Base-by-base conservation (phyloP, 2,888 invertebrate species). In the Rhagonycha lutea region DNA sequence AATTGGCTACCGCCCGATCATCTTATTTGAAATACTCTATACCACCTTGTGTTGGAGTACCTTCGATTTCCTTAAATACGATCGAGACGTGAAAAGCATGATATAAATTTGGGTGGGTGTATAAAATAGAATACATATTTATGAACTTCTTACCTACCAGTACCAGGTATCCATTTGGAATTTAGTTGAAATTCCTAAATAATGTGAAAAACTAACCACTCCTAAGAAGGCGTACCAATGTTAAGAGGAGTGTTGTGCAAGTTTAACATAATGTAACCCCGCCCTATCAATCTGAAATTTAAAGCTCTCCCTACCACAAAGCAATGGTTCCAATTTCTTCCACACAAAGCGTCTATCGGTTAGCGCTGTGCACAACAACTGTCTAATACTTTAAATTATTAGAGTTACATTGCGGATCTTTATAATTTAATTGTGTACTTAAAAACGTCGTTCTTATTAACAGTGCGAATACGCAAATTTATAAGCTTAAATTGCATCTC, bases 371-470 rank as follows among this genome's bases (percentile, higher is more conserved):
- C 69, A 70, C 75, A 77, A 67, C 26, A 65, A 65, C 26, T 76
- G 76, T 76, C 78, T 79, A 78, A 77, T 75, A 79, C 80, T 77
- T 81, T 80, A 81, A 83, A 82, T 82, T 82, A 78, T 80, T 24
- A 24, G 82, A 81, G 81, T 81, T 81, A 77, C 80, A 82, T 82
- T 81, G 79, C 79, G 73, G 77, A 79, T 80, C 80, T 81, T 81
- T 82, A 80, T 82, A 83, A 83, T 83, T 82, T 81, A 82, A 82
- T 82, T 82, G 82, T 82, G 80, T 81, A 83, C 81, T 82, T 83
- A 81, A 68, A 28, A 68, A 32, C 73, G 71, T 80, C 79, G 77
- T 79, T 75, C 79, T 81, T 81, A 80, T 82, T 81, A 80, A 76
- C 76, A 80, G 81, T 79, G 82, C 69, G 78, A 79, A 80, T 79